Conservation (phyloP, 2,113 vertebrate species). For the Ciconia boyciana region DNA sequence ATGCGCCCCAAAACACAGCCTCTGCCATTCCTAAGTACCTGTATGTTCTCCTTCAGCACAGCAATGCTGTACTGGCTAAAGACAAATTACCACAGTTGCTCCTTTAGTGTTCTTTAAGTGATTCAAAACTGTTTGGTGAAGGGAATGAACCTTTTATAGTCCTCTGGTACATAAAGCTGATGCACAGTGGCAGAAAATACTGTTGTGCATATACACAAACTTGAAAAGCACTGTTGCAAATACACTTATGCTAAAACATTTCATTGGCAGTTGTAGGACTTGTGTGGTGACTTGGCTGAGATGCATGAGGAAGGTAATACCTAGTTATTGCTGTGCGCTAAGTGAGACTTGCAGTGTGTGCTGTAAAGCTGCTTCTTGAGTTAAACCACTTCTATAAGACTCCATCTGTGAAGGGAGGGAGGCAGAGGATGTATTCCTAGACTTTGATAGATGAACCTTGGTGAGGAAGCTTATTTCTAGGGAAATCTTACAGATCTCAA, state of each 20-base stretch:
- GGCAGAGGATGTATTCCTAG: background rate
- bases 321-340: background rate
- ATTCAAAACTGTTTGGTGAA: background rate
- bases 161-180: background rate
- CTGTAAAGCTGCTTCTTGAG: background rate
- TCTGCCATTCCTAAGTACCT: background rate
- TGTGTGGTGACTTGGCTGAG: background rate
- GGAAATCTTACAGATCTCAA: background rate
- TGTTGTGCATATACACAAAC: background rate
- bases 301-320: background rate
- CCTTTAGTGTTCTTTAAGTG: background rate
- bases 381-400: background rate
- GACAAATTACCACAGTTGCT: background rate
- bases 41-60: background rate
- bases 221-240: background rate
- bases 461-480: background rate
- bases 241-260: background rate
- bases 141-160: background rate
- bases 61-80: background rate
- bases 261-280: background rate
- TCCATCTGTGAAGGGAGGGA: background rate
- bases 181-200: background rate
- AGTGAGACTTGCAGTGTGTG: background rate
- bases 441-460: background rate
- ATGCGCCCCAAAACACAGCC: background rate